phyloP scores from a whole-genome alignment of 1,140 invertebrate species.

The Zaprionus capensis region DNA sequence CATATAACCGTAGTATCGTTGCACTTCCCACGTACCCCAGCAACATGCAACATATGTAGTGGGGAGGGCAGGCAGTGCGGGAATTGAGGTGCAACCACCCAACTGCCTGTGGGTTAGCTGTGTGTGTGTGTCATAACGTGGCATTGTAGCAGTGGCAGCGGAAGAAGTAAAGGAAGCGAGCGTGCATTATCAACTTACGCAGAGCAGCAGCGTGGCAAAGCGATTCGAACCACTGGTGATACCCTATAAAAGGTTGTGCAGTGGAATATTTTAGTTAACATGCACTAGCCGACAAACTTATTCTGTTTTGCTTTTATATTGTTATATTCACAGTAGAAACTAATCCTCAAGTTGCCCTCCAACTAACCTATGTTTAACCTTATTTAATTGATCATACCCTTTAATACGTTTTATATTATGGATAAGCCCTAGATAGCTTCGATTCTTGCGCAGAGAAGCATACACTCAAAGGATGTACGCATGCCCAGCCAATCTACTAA shows the following conservation, averaged over 20 bases:
- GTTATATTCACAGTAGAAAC: no score
- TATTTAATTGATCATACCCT: no score
- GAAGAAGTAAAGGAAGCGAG: not conserved
- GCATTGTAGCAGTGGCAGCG: not conserved
- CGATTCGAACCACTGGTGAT: not conserved
- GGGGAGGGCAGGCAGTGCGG: constrained; percentile 89
- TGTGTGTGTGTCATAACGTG: not conserved
- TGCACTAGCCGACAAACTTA: no score
- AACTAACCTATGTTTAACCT: no score
- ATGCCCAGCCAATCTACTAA: not conserved
- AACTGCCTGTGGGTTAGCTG: constrained; percentile 97
- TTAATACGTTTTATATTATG: no score
- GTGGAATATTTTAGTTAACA: not conserved
- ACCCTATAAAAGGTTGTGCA: not conserved
- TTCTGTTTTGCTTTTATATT: no score
- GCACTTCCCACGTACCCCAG: no score
- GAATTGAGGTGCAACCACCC: constrained; percentile 97
- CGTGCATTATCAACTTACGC: constrained; percentile 51
- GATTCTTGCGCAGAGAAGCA: not conserved
- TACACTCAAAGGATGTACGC: no score
- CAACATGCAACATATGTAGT: constrained; percentile 92
- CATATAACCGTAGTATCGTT: not conserved
- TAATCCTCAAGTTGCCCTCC: no score
- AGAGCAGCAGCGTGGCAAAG: constrained; percentile 49
- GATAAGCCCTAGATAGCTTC: no score